These are phyloP conservation scores for Tetraodon nigroviridis DNA, from an alignment of 2,113 vertebrate genomes.

Conservation along the genomic window DNA sequence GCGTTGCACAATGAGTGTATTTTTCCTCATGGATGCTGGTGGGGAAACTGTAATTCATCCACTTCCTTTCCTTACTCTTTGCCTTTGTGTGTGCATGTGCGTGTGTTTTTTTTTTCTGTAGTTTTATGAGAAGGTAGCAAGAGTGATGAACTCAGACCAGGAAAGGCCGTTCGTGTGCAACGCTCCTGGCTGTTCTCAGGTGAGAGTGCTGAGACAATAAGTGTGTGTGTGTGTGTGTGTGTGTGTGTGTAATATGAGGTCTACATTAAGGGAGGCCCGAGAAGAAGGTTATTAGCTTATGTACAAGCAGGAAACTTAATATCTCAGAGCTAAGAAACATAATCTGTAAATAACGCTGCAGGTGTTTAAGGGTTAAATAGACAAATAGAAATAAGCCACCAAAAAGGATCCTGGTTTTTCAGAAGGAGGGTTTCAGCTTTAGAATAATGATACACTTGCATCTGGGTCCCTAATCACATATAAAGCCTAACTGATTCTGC, in stretches of 20 bases:
- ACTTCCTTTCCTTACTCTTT: conserved; percentile 24
- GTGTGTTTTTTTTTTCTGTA: conserved; percentile 44
- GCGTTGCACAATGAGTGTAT: conserved; percentile 27
- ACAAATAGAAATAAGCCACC: neutral
- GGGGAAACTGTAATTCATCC: conserved; percentile 21
- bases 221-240: conserved; percentile 10
- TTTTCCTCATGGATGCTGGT: conserved; percentile 30
- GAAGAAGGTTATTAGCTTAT: conserved; percentile 19
- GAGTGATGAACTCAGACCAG: conserved; percentile 99
- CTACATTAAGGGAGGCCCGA: conserved; percentile 21
- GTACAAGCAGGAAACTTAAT: conserved; percentile 31
- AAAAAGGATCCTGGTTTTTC: neutral
- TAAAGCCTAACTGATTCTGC: neutral
- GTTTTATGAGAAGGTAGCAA: conserved; percentile 96
- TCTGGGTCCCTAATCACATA: neutral
- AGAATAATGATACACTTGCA: neutral
- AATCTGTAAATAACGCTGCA: conserved; percentile 29
- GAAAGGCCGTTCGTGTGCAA: conserved; percentile 97
- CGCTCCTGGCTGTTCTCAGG: conserved; percentile 98
- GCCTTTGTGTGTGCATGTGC: neutral
- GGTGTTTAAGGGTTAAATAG: conserved; percentile 24
- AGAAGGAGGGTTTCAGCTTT: neutral
- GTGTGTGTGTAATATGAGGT: conserved; percentile 41
- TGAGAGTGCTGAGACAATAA: conserved; percentile 70
- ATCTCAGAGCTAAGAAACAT: conserved; percentile 20